Base-by-base conservation (phyloP, 2,888 invertebrate species). In the Diarsia mendica region DNA sequence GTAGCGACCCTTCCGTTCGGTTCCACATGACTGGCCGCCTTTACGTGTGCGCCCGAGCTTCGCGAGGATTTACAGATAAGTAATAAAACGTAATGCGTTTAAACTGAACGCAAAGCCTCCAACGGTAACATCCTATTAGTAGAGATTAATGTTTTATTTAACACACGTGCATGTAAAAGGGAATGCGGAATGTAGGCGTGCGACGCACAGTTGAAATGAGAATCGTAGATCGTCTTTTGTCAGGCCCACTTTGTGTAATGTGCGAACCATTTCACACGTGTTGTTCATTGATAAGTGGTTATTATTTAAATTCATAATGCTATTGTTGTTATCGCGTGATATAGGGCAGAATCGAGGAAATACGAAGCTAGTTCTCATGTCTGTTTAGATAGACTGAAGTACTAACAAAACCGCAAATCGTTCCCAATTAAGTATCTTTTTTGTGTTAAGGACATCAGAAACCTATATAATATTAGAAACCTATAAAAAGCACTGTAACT, bases 1-100 rank as follows among this genome's bases (percentile, higher is more conserved):
- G 88, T 86, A 88, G 86, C 88, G 92, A 92, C 93, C 93, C 93
- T 93, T 94, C 91, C 92, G 81, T 88, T 85, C 88, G 85, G 89
- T 87, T 93, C 87, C 93, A 93, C 93, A 86, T 88, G 91, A 87
- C 77, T 89, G 89, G 85, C 49, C 87, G 80, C 86, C 89, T 90
- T 89, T 89, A 90, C 90, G 87, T 89, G 87, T 89, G 89, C 90
- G 88, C 85, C 85, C 86, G 86, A 83, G 79, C 87, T 87, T 83
- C 79, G 78, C 83, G 83, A 85, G 86, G 88, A 90, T 90, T 90
- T 90, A 89, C 89, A 90, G 91, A 92, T 91, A 92, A 91, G 91
- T 89, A 92, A 92, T 92, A 92, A 91, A 92, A 90, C 87, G 87
- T 91, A 89, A 91, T 90, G 89, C 87, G 86, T 90, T 89, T 88